These are phyloP conservation scores for Oryzias celebensis DNA, from an alignment of 2,113 vertebrate species.

Conservation along the genomic window DNA sequence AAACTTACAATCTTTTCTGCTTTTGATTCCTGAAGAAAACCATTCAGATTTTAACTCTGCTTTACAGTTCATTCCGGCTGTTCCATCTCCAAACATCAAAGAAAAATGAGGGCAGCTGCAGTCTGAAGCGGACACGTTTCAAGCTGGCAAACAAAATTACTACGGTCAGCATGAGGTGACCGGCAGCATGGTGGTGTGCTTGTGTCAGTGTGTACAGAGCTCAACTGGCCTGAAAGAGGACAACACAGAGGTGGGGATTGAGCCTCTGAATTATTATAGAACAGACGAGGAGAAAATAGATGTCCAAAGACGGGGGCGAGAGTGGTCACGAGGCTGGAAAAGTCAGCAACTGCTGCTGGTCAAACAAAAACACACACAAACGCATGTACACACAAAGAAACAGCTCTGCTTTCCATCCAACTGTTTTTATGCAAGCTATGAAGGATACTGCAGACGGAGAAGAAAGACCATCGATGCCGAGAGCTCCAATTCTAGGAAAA, in stretches of 20 bases:
- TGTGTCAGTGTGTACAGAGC: not conserved
- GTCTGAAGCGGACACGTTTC: too few species aligned
- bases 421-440: not conserved
- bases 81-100: too few species aligned
- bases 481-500: too few species aligned
- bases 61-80: too few species aligned
- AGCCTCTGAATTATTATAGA: slow-evolving; percentile 43
- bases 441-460: slow-evolving; percentile 9
- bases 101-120: too few species aligned
- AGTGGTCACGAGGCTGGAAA: slow-evolving; percentile 33
- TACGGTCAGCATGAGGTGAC: too few species aligned
- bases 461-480: not conserved
- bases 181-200: not conserved
- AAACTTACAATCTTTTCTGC: too few species aligned
- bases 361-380: slow-evolving; percentile 32
- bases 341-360: slow-evolving; percentile 43
- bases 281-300: slow-evolving; percentile 56
- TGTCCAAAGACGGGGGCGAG: slow-evolving; percentile 44
- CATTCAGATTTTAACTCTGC: too few species aligned
- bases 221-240: slow-evolving; percentile 4
- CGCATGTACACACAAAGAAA: slow-evolving; percentile 20
- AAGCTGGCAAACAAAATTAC: too few species aligned
- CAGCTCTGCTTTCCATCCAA: slow-evolving; percentile 6
- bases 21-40: too few species aligned
- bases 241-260: slow-evolving; percentile 11